Base-by-base conservation (phyloP, 2,113 vertebrate genomes). In the Sturnus vulgaris region DNA sequence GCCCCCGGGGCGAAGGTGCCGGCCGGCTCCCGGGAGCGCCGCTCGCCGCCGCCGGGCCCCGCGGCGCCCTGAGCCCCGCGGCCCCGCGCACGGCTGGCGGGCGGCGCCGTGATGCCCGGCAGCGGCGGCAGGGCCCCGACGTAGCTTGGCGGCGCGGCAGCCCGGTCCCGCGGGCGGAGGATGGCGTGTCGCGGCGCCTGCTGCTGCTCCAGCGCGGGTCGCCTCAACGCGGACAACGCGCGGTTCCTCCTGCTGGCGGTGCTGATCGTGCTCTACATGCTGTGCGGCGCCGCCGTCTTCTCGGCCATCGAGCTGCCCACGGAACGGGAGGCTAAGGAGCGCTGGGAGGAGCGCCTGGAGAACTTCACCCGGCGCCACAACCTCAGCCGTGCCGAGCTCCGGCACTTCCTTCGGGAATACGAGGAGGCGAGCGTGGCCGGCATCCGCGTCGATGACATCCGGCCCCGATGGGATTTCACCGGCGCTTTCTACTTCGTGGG, bases 401-500 rank as follows among this genome's bases (percentile, higher is more conserved):
- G 97, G 5, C 98, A 93, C 94, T 99, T 99, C 87, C 98, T 99
- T 25, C 97, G 98, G 68, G 98, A 98, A 95, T 99, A 99, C 78
- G 99, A 99, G 96, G 98, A 98, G 95, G 99, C 99, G 80, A 98
- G 97, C 79, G 97, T 98, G 59, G 99, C 99, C 19, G 99, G 99
- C 30, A 98, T 99, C 92, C 98, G 99, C 11, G 98, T 99, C 97
- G 98, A 99, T 97, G 93, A 90, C 33, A 97, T 98, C 86, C 97
- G 98, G 50, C 98, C 98, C 39, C 98, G 99, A 11, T 99, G 99
- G 99, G 99, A 99, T 96, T 99, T 99, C 97, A 97, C 98, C 3
- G 99, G 99, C 30, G 98, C 99, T 8, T 99, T 99, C 94, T 99
- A 99, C 97, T 99, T 99, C 97, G 99, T 99, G 93, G 99, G 99